Conservation (phyloP, 2,888 invertebrate genomes). For the Gibbula magus region DNA sequence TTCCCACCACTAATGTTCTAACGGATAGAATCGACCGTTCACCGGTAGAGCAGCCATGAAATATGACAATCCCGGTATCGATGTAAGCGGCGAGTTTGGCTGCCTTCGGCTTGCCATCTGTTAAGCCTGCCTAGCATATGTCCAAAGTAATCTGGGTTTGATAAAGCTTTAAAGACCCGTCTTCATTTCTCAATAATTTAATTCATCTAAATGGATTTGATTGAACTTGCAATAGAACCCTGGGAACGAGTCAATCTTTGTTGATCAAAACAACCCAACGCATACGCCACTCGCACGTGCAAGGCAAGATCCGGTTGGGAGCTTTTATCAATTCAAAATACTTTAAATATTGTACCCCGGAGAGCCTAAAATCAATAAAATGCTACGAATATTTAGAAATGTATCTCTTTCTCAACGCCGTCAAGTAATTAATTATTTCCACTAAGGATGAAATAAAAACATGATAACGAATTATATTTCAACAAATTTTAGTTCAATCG, state of each 20-base stretch:
- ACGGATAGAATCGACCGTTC: too few relatives aligned
- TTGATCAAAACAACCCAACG: constrained; percentile 1
- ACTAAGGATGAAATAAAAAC: too few relatives aligned
- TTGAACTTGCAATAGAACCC: background rate
- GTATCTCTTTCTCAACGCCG: background rate
- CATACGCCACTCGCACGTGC: background rate
- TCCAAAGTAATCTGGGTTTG: background rate
- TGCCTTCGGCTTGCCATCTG: constrained; percentile 4
- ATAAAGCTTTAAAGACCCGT: constrained; percentile 2
- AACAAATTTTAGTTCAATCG: too few relatives aligned
- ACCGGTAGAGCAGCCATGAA: too few relatives aligned
- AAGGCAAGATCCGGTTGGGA: background rate
- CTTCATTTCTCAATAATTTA: constrained; percentile 16
- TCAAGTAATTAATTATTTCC: background rate
- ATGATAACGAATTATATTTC: too few relatives aligned
- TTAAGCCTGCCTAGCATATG: background rate
- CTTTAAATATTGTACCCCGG: background rate
- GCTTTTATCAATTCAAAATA: constrained; percentile 6
- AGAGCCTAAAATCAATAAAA: background rate
- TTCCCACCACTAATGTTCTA: too few relatives aligned
- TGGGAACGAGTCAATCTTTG: background rate
- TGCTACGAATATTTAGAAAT: background rate
- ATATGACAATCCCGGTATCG: too few relatives aligned
- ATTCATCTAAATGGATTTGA: constrained; percentile 20
- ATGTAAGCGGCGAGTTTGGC: too few relatives aligned